Conservation (phyloP, 2,797 vertebrate species). For the Hybognathus amarus region DNA sequence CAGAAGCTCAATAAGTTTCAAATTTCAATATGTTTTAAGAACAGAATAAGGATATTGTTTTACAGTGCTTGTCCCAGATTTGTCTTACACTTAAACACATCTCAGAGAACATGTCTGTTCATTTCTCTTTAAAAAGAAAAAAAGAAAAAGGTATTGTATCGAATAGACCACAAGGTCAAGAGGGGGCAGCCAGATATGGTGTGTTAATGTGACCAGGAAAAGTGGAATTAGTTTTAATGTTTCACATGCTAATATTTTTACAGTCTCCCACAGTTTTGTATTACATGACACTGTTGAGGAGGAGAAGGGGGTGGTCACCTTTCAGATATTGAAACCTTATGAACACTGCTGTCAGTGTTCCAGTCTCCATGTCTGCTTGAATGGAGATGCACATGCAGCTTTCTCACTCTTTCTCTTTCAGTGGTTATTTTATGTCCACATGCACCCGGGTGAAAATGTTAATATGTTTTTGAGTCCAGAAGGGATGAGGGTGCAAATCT, state of each 20-base stretch:
- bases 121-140: constrained; percentile 9
- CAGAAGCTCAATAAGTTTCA: neutral
- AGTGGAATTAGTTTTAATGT: constrained; percentile 76
- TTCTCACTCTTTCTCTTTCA: constrained; percentile 23
- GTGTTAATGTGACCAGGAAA: constrained; percentile 72
- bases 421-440: constrained; percentile 40
- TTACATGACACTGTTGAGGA: constrained; percentile 69
- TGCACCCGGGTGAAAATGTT: constrained; percentile 45
- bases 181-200: constrained; percentile 41
- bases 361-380: constrained; percentile 54
- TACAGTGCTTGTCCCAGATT: constrained; percentile 40
- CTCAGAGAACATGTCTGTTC: constrained; percentile 11
- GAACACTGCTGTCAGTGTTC: constrained; percentile 55
- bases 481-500: constrained; percentile 48
- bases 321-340: constrained; percentile 76
- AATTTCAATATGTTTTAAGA: constrained; percentile 30
- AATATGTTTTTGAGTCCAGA: constrained; percentile 47
- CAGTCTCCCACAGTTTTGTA: constrained; percentile 70
- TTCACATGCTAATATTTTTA: constrained; percentile 78
- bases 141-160: constrained; percentile 41
- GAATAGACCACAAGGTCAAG: constrained; percentile 43
- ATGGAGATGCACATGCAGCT: constrained; percentile 43
- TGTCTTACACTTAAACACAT: constrained; percentile 34
- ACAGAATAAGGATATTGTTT: constrained; percentile 46
- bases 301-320: constrained; percentile 49